A percentile compares a stretch with the other conserved stretches of the same genome.
phyloP scores from a whole-genome alignment of 2,888 invertebrate species.

The Nephrotoma flavescens region DNA sequence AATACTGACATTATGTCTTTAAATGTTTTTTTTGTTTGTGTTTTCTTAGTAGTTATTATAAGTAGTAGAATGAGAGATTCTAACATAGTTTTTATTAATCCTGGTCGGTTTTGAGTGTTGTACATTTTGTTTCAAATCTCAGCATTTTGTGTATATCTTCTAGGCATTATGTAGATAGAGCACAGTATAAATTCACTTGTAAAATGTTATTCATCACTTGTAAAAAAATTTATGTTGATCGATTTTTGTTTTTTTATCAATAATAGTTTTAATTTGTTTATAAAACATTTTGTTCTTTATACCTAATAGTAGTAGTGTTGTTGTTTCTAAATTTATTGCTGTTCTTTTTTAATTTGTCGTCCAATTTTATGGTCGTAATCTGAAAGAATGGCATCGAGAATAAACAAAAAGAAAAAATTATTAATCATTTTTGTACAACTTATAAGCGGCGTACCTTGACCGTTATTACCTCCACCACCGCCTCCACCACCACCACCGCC shows the following conservation, averaged over 20 bases:
- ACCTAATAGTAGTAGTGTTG: not conserved
- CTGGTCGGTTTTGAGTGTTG: not conserved
- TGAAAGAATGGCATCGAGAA: not conserved
- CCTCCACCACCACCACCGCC: slow-evolving; percentile 36
- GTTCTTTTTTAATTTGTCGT: slow-evolving; percentile 2
- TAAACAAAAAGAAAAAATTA: not conserved
- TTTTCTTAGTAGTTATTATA: not conserved
- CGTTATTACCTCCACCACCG: slow-evolving; percentile 15
- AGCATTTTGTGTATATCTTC: not conserved
- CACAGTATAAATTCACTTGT: not conserved
- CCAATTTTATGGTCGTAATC: slow-evolving; percentile 1
- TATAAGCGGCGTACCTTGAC: not conserved
- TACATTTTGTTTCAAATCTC: not conserved
- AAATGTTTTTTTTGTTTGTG: not conserved
- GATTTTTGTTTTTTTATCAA: not conserved
- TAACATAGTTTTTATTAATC: not conserved
- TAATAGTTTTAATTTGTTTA: not conserved
- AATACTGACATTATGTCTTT: not conserved
- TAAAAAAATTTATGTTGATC: not conserved
- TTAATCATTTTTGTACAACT: not conserved
- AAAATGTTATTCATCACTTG: not conserved
- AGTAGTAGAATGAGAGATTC: not conserved
- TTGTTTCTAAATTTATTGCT: not conserved
- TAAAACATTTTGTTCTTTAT: not conserved
- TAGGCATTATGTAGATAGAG: not conserved